These are phyloP conservation scores for Colossoma macropomum DNA, from an alignment of 2,113 vertebrate genomes.

Conservation along the genomic window DNA sequence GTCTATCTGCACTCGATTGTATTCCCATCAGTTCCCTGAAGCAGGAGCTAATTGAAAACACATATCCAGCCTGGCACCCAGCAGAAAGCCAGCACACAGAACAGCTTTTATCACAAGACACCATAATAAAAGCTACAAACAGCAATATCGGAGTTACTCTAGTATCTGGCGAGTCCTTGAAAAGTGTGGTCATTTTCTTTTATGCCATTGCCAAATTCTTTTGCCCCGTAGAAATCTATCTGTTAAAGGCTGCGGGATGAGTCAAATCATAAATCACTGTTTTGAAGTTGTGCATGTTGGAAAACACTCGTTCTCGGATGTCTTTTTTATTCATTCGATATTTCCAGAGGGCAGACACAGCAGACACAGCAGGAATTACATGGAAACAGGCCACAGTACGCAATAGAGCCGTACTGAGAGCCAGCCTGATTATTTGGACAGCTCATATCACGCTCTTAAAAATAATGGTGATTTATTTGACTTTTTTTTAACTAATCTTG, in stretches of 20 bases:
- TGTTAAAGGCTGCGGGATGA: background rate
- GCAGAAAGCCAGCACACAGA: constrained; percentile 67
- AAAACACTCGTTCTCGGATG: constrained; percentile 70
- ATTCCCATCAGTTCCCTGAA: constrained; percentile 72
- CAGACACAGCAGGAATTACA: background rate
- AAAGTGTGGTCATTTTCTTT: constrained; percentile 44
- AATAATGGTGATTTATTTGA: too few species aligned
- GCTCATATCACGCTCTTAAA: background rate
- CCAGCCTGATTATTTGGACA: background rate
- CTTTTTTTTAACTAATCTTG: too few species aligned
- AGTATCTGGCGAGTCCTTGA: constrained; percentile 67
- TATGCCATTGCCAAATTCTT: constrained; percentile 19
- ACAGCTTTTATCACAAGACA: constrained; percentile 65
- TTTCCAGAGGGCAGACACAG: constrained; percentile 31
- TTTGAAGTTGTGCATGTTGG: constrained; percentile 64
- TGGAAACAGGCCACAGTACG: background rate
- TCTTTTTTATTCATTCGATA: constrained; percentile 62
- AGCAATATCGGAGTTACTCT: constrained; percentile 60
- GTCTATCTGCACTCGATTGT: constrained; percentile 68
- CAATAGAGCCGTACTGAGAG: background rate
- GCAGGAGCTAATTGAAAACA: constrained; percentile 76
- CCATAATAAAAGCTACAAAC: constrained; percentile 69
- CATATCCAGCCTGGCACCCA: constrained; percentile 70
- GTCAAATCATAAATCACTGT: constrained; percentile 69
- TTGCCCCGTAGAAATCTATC: background rate